Conservation (phyloP, 1,140 invertebrate species). For the Scaptomyza graminum region DNA sequence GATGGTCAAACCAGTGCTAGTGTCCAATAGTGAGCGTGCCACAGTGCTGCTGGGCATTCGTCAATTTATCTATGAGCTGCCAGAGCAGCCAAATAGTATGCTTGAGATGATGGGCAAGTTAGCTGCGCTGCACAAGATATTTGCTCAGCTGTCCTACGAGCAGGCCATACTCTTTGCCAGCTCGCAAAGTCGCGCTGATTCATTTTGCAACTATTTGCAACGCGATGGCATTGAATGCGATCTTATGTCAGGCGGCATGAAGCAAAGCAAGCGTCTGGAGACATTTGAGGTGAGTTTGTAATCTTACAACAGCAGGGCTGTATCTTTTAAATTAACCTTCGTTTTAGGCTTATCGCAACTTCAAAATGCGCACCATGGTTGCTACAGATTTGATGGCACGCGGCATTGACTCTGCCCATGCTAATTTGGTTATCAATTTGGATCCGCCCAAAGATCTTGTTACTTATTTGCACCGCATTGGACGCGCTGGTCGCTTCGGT, state of each 20-base stretch:
- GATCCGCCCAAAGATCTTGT: conserved; percentile 92
- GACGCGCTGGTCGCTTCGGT: conserved; percentile 95
- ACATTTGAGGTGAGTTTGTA: conserved; percentile 89
- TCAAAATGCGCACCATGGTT: conserved; percentile 92
- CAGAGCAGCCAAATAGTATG: conserved; percentile 86
- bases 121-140: conserved; percentile 88
- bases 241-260: conserved; percentile 90
- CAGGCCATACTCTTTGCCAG: conserved; percentile 97
- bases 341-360: conserved; percentile 90
- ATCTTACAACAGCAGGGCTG: conserved; percentile 88
- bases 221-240: conserved; percentile 86
- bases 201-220: conserved; percentile 89
- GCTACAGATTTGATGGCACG: conserved; percentile 95
- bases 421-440: conserved; percentile 97
- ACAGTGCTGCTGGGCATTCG: conserved; percentile 90
- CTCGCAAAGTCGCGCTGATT: conserved; percentile 90
- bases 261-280: conserved; percentile 90
- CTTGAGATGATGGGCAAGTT: conserved; percentile 89
- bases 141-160: conserved; percentile 90
- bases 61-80: conserved; percentile 88
- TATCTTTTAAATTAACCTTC: conserved; percentile 86
- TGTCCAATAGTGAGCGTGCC: conserved; percentile 86
- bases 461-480: conserved; percentile 98
- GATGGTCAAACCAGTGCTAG: conserved; percentile 92
- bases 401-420: conserved; percentile 95